Conservation (phyloP, 2,888 invertebrate species). For the Phymatocera aterrima region DNA sequence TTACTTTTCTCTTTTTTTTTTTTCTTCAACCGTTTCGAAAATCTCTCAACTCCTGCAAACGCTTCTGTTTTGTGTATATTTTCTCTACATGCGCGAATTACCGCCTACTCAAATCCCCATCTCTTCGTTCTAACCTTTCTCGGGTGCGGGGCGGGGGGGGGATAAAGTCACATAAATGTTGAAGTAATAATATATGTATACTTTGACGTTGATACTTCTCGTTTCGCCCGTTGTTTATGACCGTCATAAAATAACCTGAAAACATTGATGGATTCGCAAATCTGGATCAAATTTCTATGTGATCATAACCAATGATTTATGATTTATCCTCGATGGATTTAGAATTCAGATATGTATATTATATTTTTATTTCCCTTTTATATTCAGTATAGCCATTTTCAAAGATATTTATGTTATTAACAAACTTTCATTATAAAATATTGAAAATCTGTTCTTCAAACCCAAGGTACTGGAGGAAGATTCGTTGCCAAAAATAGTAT, state of each 20-base stretch:
- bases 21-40: neutral
- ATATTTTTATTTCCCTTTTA: too few relatives aligned
- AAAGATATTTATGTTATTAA: too few relatives aligned
- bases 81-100: neutral
- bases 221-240: neutral
- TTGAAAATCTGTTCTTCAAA: conserved; percentile 41
- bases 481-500: conserved; percentile 83
- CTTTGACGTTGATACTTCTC: neutral
- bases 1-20: neutral
- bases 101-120: neutral
- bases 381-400: too few relatives aligned
- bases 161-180: neutral
- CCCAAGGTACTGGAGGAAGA: conserved; percentile 82
- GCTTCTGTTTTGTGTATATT: conserved; percentile 12
- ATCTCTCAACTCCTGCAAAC: neutral
- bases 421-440: neutral
- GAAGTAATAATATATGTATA: neutral
- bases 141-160: too few relatives aligned
- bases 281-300: neutral
- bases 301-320: neutral
- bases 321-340: neutral
- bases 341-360: too few relatives aligned
- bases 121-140: neutral
- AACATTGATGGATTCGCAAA: neutral
- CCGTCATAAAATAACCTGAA: neutral